These are phyloP conservation scores for Poecilia picta DNA, from an alignment of 2,797 vertebrate genomes.

Conservation along the genomic window DNA sequence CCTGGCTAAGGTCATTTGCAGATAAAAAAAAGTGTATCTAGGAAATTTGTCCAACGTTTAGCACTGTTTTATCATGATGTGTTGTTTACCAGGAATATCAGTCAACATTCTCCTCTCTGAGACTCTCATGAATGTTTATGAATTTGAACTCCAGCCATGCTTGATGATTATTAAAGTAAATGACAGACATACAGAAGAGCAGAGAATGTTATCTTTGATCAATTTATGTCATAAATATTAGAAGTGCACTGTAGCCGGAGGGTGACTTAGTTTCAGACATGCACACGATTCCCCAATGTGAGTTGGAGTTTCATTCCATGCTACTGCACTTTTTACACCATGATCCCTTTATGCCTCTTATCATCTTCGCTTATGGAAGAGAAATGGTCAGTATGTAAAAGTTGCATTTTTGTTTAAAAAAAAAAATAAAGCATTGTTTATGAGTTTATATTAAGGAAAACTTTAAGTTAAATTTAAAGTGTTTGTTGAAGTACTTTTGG, in stretches of 20 bases:
- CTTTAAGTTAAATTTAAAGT: constrained; percentile 65
- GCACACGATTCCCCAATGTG: constrained; percentile 56
- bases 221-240: constrained; percentile 63
- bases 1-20: constrained; percentile 20
- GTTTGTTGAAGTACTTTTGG: constrained; percentile 52
- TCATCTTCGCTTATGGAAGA: constrained; percentile 46
- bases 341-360: constrained; percentile 62
- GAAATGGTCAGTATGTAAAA: constrained; percentile 30
- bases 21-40: not conserved
- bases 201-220: constrained; percentile 54
- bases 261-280: constrained; percentile 50
- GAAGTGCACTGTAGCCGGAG: constrained; percentile 43
- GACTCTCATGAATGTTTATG: constrained; percentile 8
- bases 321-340: constrained; percentile 48
- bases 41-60: not conserved
- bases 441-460: constrained; percentile 54
- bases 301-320: constrained; percentile 59
- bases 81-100: not conserved
- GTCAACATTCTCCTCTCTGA: not conserved
- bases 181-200: not conserved
- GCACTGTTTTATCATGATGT: not conserved
- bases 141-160: constrained; percentile 15
- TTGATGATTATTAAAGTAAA: constrained; percentile 26
- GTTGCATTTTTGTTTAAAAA: constrained; percentile 40
- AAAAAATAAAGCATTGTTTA: constrained; percentile 39